Conservation (phyloP, 2,113 vertebrate genomes). For the Chaenogobius annularis region DNA sequence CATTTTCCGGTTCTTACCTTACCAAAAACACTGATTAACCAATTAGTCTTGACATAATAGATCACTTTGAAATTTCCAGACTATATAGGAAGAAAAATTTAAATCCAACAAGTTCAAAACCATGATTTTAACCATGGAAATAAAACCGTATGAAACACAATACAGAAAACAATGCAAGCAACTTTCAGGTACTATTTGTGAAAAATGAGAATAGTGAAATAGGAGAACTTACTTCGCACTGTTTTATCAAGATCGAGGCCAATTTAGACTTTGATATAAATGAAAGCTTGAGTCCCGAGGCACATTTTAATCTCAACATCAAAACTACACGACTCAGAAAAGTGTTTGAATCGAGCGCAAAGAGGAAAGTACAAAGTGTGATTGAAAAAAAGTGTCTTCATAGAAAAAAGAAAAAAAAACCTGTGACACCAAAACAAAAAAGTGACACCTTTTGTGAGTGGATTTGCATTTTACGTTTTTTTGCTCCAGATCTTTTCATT, state of each 20-base stretch:
- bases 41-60: no score
- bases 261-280: background rate
- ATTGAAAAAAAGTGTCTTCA: conserved; percentile 44
- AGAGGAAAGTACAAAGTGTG: background rate
- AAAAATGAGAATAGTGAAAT: background rate
- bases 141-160: background rate
- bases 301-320: conserved; percentile 20
- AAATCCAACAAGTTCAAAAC: no score
- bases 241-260: background rate
- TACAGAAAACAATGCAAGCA: background rate
- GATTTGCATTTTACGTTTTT: conserved; percentile 1
- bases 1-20: no score
- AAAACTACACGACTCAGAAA: conserved; percentile 7
- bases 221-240: background rate
- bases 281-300: background rate
- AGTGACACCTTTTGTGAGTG: background rate
- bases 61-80: no score
- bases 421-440: background rate
- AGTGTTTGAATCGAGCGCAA: conserved; percentile 11
- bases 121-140: background rate
- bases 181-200: background rate
- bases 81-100: no score
- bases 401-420: background rate
- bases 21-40: no score
- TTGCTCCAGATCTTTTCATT: background rate